A percentile compares a stretch with the other conserved stretches of the same genome.
Conservation (phyloP, 2,797 vertebrate genomes). For the Amblyraja radiata region DNA sequence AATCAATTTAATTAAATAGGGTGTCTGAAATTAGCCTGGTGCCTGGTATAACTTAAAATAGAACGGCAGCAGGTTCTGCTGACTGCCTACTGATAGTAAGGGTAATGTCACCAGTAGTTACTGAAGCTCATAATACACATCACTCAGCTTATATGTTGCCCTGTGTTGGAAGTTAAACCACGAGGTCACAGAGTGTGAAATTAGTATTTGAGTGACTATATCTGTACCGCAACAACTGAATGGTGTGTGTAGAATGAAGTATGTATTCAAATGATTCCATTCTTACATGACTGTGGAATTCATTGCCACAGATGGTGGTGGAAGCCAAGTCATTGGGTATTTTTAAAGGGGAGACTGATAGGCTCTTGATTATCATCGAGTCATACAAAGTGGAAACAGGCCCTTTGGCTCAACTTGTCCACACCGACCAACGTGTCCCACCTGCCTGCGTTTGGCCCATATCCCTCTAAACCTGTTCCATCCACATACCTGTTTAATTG, state of each 20-base stretch:
- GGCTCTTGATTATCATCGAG: too few species aligned
- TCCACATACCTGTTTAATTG: too few species aligned
- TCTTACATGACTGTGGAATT: background rate
- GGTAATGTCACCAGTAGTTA: constrained; percentile 9
- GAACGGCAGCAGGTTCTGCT: background rate
- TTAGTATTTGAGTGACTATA: background rate
- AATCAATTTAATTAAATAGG: constrained; percentile 31
- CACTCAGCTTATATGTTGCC: background rate
- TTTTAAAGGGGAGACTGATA: too few species aligned
- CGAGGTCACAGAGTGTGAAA: background rate
- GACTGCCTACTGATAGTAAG: background rate
- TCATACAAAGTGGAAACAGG: too few species aligned
- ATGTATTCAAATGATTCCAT: background rate
- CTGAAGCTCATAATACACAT: background rate
- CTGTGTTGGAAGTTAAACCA: background rate
- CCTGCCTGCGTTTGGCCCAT: too few species aligned
- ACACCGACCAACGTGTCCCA: too few species aligned
- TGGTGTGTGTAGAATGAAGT: background rate
- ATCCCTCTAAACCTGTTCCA: too few species aligned
- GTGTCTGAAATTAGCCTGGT: constrained; percentile 14
- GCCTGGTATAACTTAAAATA: background rate
- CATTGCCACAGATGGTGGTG: too few species aligned
- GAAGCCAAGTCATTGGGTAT: too few species aligned
- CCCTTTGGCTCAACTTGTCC: too few species aligned
- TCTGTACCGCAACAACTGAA: constrained; percentile 17